These are phyloP conservation scores for Diprion similis DNA, from an alignment of 1,140 invertebrate species.

Conservation along the genomic window DNA sequence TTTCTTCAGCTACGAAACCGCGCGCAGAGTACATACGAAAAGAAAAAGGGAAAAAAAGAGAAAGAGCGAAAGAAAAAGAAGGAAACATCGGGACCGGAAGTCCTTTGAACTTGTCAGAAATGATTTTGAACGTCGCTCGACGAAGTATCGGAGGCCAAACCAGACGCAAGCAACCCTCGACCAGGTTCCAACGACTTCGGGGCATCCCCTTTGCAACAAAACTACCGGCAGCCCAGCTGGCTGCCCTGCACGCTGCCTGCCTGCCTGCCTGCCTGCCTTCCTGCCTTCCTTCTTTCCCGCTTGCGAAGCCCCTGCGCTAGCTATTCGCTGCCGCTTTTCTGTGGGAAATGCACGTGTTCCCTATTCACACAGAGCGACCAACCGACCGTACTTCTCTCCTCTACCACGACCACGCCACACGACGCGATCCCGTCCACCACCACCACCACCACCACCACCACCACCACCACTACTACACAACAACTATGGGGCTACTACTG, in stretches of 20 bases:
- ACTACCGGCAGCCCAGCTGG: neutral
- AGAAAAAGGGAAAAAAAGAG: neutral
- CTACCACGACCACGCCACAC: too few species aligned
- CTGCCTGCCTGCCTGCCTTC: neutral
- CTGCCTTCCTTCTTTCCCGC: slow-evolving; percentile 15
- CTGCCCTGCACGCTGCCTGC: neutral
- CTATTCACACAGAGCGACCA: slow-evolving; percentile 54
- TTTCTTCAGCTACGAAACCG: neutral
- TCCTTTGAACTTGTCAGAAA: slow-evolving; percentile 5
- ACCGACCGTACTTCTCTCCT: slow-evolving; percentile 24
- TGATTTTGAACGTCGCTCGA: neutral
- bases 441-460: too few species aligned
- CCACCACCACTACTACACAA: too few species aligned
- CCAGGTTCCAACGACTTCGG: neutral
- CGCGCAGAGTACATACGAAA: too few species aligned
- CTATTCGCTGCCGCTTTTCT: slow-evolving; percentile 43
- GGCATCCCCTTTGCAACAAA: neutral
- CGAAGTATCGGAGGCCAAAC: neutral
- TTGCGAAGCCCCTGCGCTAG: slow-evolving; percentile 13
- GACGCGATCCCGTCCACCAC: too few species aligned
- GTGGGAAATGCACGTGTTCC: slow-evolving; percentile 60
- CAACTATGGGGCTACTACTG: too few species aligned
- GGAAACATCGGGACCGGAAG: neutral
- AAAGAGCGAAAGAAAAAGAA: too few species aligned
- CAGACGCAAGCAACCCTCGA: neutral